phyloP scores from a whole-genome alignment of 1,140 invertebrate species.

The Branchinecta lindahli region DNA sequence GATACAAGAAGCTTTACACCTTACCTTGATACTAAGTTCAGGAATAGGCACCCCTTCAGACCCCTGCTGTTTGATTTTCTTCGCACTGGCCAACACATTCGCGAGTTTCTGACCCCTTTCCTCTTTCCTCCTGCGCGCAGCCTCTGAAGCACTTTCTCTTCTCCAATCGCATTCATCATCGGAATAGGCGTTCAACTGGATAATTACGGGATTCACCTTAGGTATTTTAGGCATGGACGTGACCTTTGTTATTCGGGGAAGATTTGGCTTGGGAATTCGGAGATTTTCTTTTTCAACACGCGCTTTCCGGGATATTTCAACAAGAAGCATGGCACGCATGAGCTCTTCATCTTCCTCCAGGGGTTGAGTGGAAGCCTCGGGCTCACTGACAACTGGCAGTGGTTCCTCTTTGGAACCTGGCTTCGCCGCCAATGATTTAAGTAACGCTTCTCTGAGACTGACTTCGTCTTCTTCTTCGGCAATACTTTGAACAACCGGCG shows the following conservation, averaged over 20 bases:
- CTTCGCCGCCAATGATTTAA: no score
- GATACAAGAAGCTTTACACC: not conserved
- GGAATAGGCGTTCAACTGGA: not conserved
- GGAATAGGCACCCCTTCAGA: not conserved
- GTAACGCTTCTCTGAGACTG: no score
- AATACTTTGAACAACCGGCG: no score
- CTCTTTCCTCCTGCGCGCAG: not conserved
- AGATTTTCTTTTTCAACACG: not conserved
- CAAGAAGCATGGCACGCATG: not conserved
- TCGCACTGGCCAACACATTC: not conserved
- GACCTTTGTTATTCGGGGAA: not conserved
- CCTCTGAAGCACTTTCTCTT: not conserved
- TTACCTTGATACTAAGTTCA: not conserved
- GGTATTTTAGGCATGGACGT: not conserved
- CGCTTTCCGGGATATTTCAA: not conserved
- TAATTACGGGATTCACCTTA: not conserved
- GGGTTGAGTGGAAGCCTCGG: no score
- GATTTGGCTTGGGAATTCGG: not conserved
- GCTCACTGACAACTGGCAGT: no score
- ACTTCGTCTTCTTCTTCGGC: no score
- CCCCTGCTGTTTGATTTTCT: not conserved
- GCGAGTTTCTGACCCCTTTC: not conserved
- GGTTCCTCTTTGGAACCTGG: no score
- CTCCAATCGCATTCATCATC: constrained; percentile 1
- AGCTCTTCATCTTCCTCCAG: not conserved